These are phyloP conservation scores for Corythoichthys haematopterus DNA, from an alignment of 2,113 vertebrate genomes.

Conservation along the genomic window DNA sequence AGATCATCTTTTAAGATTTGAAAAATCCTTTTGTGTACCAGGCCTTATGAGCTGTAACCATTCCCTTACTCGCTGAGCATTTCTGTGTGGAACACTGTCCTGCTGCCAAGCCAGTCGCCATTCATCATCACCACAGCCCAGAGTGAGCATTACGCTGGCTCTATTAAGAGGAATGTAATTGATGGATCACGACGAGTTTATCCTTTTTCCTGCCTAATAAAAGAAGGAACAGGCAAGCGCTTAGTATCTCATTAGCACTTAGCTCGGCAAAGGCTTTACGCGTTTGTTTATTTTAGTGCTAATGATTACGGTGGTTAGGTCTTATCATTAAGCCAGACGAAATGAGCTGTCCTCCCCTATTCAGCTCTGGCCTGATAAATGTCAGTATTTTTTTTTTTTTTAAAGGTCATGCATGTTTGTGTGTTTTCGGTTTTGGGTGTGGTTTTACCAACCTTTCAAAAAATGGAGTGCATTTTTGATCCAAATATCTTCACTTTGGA, in stretches of 20 bases:
- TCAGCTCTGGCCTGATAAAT: conserved; percentile 52
- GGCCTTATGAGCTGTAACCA: conserved; percentile 26
- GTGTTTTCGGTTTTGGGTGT: conserved; percentile 27
- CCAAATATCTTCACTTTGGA: conserved; percentile 5
- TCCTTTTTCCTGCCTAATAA: conserved; percentile 22
- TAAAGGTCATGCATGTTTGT: conserved; percentile 59
- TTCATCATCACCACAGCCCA: conserved; percentile 45
- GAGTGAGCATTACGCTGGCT: conserved; percentile 27
- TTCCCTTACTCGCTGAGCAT: conserved; percentile 13
- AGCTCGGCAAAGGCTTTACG: conserved; percentile 17
- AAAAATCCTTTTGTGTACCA: too few relatives aligned
- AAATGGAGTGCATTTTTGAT: conserved; percentile 8
- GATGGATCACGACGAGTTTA: conserved; percentile 42
- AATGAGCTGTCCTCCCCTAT: conserved; percentile 56
- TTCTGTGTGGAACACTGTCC: conserved; percentile 22
- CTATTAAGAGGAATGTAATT: conserved; percentile 44
- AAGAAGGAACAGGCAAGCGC: conserved; percentile 40
- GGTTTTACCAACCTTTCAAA: not conserved
- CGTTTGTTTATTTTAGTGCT: conserved; percentile 43
- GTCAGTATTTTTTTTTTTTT: conserved; percentile 50
- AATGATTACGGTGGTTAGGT: conserved; percentile 46
- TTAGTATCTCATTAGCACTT: conserved; percentile 58
- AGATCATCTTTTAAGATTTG: too few relatives aligned
- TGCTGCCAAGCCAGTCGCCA: conserved; percentile 36
- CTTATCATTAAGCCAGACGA: conserved; percentile 49